These are phyloP conservation scores for Ostrea denselamellosa DNA, from an alignment of 1,140 invertebrate species.

Conservation along the genomic window DNA sequence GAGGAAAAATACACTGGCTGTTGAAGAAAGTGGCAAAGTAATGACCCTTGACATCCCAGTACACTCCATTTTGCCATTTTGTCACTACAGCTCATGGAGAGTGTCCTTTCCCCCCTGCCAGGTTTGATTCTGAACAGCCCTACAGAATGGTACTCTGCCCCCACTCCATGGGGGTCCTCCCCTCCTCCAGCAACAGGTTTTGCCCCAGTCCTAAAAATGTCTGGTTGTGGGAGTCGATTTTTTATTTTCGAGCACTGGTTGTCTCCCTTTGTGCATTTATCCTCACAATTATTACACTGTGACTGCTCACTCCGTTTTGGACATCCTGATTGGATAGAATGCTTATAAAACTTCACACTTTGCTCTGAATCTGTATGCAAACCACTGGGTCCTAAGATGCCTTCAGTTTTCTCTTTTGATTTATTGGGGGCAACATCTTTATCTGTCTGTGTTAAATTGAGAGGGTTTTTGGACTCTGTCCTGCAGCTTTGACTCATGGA, in stretches of 20 bases:
- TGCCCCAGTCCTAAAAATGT: constrained; percentile 90
- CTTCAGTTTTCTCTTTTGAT: not conserved
- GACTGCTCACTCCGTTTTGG: not conserved
- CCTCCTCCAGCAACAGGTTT: constrained; percentile 85
- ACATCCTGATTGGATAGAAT: not conserved
- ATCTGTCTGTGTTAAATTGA: not conserved
- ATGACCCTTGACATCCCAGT: constrained; percentile 91
- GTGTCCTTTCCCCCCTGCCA: constrained; percentile 92
- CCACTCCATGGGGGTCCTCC: constrained; percentile 78
- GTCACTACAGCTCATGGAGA: constrained; percentile 95
- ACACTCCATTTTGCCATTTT: constrained; percentile 94
- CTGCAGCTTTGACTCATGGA: not conserved
- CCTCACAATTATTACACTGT: not conserved
- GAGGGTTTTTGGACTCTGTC: not conserved
- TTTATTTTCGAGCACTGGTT: not conserved
- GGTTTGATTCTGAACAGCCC: constrained; percentile 93
- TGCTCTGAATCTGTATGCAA: not conserved
- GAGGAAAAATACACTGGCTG: constrained; percentile 86
- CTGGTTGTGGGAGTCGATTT: not conserved
- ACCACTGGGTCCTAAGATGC: not conserved
- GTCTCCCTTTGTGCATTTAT: not conserved
- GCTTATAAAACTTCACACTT: not conserved
- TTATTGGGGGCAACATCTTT: not conserved
- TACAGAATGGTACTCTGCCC: constrained; percentile 84
- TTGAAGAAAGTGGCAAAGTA: constrained; percentile 87